A percentile compares a stretch with the other conserved stretches of the same genome.
Evolutionary conservation across 2,797 vertebrate genomes (phyloP).

Genomic region (Melanotaenia boesemani): DNA sequence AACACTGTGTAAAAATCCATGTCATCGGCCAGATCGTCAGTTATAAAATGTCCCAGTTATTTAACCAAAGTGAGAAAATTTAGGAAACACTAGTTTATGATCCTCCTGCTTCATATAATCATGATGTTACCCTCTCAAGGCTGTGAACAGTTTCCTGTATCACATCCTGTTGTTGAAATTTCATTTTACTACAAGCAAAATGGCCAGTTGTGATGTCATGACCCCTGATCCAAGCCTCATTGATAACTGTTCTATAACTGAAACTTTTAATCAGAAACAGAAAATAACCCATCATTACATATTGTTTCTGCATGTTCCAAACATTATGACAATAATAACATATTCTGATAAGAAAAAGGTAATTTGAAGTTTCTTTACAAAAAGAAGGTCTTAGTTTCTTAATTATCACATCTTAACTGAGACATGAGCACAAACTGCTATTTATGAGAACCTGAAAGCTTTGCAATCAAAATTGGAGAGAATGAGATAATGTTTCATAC

Average conservation of each 20-base stretch:
- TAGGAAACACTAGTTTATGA: background rate
- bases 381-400: constrained; percentile 15
- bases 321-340: background rate
- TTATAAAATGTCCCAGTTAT: too few species aligned
- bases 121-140: too few species aligned
- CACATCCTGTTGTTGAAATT: background rate
- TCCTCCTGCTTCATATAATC: too few species aligned
- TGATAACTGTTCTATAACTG: constrained; percentile 29
- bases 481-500: constrained; percentile 26
- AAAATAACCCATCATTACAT: constrained; percentile 24
- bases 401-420: constrained; percentile 27
- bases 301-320: constrained; percentile 17
- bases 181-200: constrained; percentile 15
- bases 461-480: constrained; percentile 25
- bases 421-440: constrained; percentile 5
- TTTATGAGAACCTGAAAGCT: constrained; percentile 23
- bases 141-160: background rate
- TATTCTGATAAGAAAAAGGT: background rate
- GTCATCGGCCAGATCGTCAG: too few species aligned
- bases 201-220: constrained; percentile 7
- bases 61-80: too few species aligned
- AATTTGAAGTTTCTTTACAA: constrained; percentile 1
- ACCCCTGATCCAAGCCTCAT: constrained; percentile 27
- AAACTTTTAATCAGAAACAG: constrained; percentile 31
- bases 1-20: too few species aligned